Evolutionary conservation across 2,888 invertebrate species (phyloP), one percentile per base, ranked within the genome.

Genomic region (Drosophila kuntzei): DNA sequence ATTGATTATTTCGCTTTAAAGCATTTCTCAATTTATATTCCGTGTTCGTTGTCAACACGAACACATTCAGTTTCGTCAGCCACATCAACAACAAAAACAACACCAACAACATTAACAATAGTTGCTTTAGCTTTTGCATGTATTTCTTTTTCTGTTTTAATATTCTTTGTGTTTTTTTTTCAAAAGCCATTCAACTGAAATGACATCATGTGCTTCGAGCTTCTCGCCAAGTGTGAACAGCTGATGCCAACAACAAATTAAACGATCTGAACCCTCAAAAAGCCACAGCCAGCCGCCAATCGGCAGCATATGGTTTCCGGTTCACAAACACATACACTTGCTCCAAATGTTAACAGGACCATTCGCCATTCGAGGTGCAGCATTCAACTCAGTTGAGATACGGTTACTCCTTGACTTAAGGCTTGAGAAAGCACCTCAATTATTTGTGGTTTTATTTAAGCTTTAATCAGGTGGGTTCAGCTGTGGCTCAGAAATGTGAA

Each of bases 1-100:
- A 91, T 90, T 91, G 90, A 90, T 91, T 90, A 90, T 90, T 91
- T 89, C 90, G 90, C 91, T 90, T 89, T 89, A 87, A 85, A 89
- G 90, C 90, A 91, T 91, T 90, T 91, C 90, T 88, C 89, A 87
- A 87, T 90, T 90, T 91, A 89, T 90, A 89, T 87, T 89, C 89
- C 89, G 78, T 89, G 88, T 87, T 87, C 69, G 87, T 80, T 89
- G 87, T 89, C 89, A 87, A 86, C 83, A 87, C 86, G 77, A 82
- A 76, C 78, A 89, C 83, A 89, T 68, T 88, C 88, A 70, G 85
- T 84, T 81, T 81, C 81, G 87, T 84, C 85, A 83, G 68, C 70
- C 25, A 43, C 57, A 76, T 5, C 50, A 61, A 36, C 58, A 57
- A 41, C 71, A 69, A 34, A 64, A 58, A 39, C 55, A 66, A 79